Evolutionary conservation across 2,888 invertebrate species (phyloP).

Genomic region (Idaea straminata): DNA sequence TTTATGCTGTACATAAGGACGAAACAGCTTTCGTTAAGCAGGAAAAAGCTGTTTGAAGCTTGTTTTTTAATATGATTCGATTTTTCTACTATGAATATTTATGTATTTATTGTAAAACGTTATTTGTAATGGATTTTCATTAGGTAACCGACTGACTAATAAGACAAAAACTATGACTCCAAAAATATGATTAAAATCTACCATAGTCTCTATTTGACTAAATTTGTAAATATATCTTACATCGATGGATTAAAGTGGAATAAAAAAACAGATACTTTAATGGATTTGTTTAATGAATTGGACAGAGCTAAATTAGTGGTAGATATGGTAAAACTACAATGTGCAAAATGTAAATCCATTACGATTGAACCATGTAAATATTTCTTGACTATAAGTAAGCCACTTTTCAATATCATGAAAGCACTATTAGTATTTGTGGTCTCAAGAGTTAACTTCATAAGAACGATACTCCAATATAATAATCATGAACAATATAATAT

Average conservation of each 20-base stretch:
- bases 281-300: background rate
- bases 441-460: background rate
- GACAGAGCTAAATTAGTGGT: background rate
- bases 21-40: slow-evolving; percentile 39
- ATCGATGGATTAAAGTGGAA: too few species aligned
- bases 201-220: too few species aligned
- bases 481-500: too few species aligned
- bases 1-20: slow-evolving; percentile 36
- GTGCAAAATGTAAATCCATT: background rate
- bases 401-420: slow-evolving; percentile 46
- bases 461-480: too few species aligned
- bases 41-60: slow-evolving; percentile 36
- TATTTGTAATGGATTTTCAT: background rate
- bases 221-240: too few species aligned
- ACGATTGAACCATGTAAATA: slow-evolving; percentile 47
- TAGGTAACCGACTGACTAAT: background rate
- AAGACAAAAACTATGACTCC: background rate
- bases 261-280: background rate
- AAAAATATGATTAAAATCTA: too few species aligned
- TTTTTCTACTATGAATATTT: slow-evolving; percentile 59
- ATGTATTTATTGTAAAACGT: slow-evolving; percentile 5
- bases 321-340: background rate
- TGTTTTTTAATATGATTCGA: slow-evolving; percentile 44
- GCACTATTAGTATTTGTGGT: slow-evolving; percentile 21
- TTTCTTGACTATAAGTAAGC: slow-evolving; percentile 53